These are phyloP conservation scores for Daktulosphaira vitifoliae DNA, from an alignment of 1,140 invertebrate species.

Conservation along the genomic window DNA sequence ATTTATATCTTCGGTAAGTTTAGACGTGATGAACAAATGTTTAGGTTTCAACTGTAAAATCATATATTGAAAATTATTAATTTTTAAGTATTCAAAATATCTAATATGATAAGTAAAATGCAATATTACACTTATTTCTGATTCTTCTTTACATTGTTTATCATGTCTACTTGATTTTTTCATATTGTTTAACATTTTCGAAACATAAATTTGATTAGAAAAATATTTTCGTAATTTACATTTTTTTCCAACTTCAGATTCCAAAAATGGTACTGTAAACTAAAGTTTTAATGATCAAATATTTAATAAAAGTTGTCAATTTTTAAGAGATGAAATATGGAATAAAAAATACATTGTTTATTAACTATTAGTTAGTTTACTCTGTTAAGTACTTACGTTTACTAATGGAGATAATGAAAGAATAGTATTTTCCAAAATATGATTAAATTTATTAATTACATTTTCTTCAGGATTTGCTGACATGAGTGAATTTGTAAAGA, in stretches of 20 bases:
- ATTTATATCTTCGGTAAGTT: conserved; percentile 56
- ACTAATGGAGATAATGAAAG: conserved; percentile 75
- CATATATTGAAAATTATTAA: too few relatives aligned
- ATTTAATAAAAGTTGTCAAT: too few relatives aligned
- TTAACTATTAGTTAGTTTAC: too few relatives aligned
- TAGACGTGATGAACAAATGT: conserved; percentile 64
- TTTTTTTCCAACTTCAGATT: conserved; percentile 69
- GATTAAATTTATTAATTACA: conserved; percentile 53
- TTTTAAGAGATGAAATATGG: conserved; percentile 5
- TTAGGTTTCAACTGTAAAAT: conserved; percentile 40
- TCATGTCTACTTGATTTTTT: neutral
- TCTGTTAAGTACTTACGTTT: conserved; percentile 4
- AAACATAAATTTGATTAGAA: conserved; percentile 70
- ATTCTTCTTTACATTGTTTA: neutral
- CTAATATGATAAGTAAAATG: too few relatives aligned
- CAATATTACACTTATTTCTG: conserved; percentile 30
- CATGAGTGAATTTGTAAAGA: neutral
- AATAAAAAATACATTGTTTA: too few relatives aligned
- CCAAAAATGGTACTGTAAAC: conserved; percentile 77
- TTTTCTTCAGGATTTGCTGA: conserved; percentile 51
- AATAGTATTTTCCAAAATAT: conserved; percentile 61
- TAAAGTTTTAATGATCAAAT: conserved; percentile 39
- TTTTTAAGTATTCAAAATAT: too few relatives aligned
- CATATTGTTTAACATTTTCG: conserved; percentile 43
- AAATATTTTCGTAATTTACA: conserved; percentile 70